Conservation (phyloP, 2,797 vertebrate genomes). For the Alca torda region DNA sequence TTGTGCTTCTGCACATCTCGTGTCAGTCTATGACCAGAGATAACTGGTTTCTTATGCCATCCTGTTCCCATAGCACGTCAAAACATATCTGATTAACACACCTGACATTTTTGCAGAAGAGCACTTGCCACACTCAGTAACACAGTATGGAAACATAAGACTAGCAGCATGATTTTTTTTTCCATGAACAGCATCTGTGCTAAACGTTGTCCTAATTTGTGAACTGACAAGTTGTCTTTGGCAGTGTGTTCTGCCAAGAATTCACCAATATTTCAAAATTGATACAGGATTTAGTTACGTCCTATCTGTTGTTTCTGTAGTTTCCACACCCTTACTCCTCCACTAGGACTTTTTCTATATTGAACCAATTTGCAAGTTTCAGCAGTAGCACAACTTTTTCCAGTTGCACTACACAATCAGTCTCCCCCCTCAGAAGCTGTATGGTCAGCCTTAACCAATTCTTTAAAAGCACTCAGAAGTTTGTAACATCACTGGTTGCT, state of each 20-base stretch:
- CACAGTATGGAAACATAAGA: background rate
- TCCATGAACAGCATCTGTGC: background rate
- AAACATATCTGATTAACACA: background rate
- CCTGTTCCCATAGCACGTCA: background rate
- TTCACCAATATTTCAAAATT: background rate
- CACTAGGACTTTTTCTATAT: background rate
- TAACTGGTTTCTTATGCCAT: background rate
- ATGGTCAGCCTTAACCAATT: background rate
- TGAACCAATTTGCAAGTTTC: background rate
- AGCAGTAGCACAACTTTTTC: background rate
- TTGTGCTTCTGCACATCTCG: background rate
- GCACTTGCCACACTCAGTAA: background rate
- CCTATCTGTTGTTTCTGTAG: background rate
- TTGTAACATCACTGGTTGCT: background rate
- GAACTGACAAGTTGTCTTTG: background rate
- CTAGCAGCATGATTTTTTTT: background rate
- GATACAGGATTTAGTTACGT: accelerated
- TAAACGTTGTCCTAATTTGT: background rate
- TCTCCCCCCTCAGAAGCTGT: background rate
- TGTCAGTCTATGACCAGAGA: background rate
- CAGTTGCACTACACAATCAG: background rate
- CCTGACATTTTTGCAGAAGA: background rate
- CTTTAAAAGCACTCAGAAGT: background rate
- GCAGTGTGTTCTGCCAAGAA: too few species aligned
- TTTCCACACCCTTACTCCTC: background rate